Base-by-base conservation (phyloP, 2,797 vertebrate species). In the Hemitrygon akajei region DNA sequence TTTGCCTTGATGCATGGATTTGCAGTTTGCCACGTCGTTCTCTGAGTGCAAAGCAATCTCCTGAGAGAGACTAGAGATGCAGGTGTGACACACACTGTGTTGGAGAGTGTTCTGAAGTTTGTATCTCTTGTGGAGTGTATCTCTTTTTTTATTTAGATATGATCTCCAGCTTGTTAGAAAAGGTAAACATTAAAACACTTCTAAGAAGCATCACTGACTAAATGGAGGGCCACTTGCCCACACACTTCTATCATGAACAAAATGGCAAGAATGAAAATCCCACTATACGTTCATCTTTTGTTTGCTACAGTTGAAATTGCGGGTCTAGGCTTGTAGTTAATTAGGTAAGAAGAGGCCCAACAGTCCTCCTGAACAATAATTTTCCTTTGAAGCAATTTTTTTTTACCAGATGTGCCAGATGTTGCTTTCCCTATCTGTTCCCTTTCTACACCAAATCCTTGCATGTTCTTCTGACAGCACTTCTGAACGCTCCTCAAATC, bases 61-160 rank as follows among this genome's bases (percentile, higher is more conserved):
- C 37, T 16, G 66, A 58, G 91, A 58, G 91, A 93, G 71, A 76
- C 47, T 16, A 25, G 69, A 93, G 71, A 58, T 58, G 91, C 91
- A 93, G 91, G 71, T 93, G 91, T 58, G 91, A 93, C 76, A 75
- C 75, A 93, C 71, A 93, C 18, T 75, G 63, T 47, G 56, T 47
- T 58, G 37, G 91, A 58, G 69, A 73, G 40, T 56, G 69, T n/a
- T 71, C 40, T 76, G 69, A 93, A 40, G 91, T 75, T 93, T 47
- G 56, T 76, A 75, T 47, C 37, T 18, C 47, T 30, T 40, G 69
- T 71, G n/a, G 18, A 73, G 18, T 20, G 20, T 22, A 22, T 22
- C 22, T n/a, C n/a, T 37, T 93, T 75, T 92, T 91, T 91, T 47
- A 47, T 47, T 73, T 71, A 40, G 71, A 2, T 40, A 76, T 92